Evolutionary conservation across 2,888 invertebrate species (phyloP), one percentile per base, ranked within the genome.

Genomic region (Chloromyia formosa): DNA sequence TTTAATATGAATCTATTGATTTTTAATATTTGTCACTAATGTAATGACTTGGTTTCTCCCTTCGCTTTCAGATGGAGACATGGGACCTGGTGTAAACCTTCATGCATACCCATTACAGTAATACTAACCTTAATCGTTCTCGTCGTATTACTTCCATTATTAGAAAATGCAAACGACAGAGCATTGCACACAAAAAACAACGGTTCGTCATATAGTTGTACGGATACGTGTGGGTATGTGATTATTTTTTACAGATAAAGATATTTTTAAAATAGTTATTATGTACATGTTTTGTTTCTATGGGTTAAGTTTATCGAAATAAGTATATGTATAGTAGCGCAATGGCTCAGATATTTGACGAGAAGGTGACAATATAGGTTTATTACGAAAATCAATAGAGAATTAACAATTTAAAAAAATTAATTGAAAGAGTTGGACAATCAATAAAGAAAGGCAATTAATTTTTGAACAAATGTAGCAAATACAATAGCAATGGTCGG

Each of bases 61-160:
- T 73, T 68, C 74, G 64, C 64, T 79, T 80, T 73, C 74, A 89
- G 89, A 81, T 89, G 88, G 88, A 87, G 87, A 76, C 82, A 84
- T 75, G 87, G 87, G 77, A 89, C 89, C 80, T 93, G 93, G 92
- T 93, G 92, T 85, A 88, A 91, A 77, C 94, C 94, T 7, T 94
- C 94, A 9, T 94, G 94, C 84, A 92, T 94, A 80, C 94, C 94
- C 5, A 93, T 94, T 76, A 91, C 92, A 27, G 89, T 94, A 82
- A 92, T 94, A 77, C 89, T 94, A 79, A 87, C 93, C 69, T 85
- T 94, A 80, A 93, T 94, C 80, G 91, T 94, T 77, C 87, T 94
- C 77, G 93, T 94, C 69, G 93, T 94, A 76, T 83, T 93, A 79
- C 88, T 94, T 74, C 93, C 93, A 0, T 84, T 93, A 78, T 84